These are phyloP conservation scores for Synergus gifuensis DNA, from an alignment of 2,888 invertebrate genomes.

Conservation along the genomic window DNA sequence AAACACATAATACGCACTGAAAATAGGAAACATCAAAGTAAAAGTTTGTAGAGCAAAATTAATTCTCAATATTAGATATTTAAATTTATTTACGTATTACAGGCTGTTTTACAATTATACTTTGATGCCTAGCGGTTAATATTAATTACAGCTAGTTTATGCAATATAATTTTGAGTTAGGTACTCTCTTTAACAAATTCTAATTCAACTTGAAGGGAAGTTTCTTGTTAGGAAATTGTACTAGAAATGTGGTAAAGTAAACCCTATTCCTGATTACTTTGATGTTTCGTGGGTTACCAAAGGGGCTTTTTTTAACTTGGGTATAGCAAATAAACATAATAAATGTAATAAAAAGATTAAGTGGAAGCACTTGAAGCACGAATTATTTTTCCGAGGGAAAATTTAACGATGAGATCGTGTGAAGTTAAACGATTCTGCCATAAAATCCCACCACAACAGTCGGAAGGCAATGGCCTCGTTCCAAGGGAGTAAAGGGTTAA, in stretches of 20 bases:
- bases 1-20: background rate
- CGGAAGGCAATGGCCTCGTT: conserved; percentile 19
- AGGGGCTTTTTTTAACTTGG: too few relatives aligned
- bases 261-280: background rate
- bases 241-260: background rate
- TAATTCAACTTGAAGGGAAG: background rate
- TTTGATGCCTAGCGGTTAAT: background rate
- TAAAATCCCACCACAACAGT: background rate
- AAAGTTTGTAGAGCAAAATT: too few relatives aligned
- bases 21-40: background rate
- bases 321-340: background rate
- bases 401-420: background rate
- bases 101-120: background rate
- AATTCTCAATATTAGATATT: too few relatives aligned
- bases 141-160: background rate
- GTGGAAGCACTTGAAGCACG: background rate
- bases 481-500: conserved; percentile 33
- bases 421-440: background rate
- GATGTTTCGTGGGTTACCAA: background rate
- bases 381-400: background rate
- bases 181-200: background rate
- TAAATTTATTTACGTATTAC: background rate
- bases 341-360: too few relatives aligned
- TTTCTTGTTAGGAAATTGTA: background rate
- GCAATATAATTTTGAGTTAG: background rate